A percentile compares a stretch with the other conserved stretches of the same genome.
Conservation (phyloP, 2,113 vertebrate species). For the Lagopus leucura region DNA sequence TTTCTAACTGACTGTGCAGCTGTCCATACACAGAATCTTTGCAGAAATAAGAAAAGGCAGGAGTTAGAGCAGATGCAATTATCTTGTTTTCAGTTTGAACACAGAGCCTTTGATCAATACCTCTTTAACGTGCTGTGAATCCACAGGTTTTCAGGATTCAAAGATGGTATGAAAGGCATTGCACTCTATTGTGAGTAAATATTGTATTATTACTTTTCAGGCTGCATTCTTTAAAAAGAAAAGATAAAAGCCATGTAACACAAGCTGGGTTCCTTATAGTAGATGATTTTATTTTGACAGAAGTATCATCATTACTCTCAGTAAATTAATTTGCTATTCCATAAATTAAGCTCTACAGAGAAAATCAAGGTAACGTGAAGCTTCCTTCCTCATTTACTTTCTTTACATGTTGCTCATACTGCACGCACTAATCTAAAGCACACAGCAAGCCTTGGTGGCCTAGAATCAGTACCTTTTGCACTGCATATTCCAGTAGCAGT, state of each 20-base stretch:
- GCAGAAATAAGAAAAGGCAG: conserved; percentile 8
- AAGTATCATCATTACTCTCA: conserved; percentile 15
- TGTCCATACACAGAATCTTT: background rate
- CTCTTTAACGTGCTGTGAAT: background rate
- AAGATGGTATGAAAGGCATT: background rate
- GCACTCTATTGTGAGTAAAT: conserved; percentile 24
- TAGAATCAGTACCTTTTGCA: background rate
- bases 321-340: conserved; percentile 38
- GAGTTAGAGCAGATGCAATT: conserved; percentile 17
- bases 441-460: background rate
- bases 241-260: conserved; percentile 47
- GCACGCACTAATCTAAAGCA: background rate
- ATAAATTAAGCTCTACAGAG: conserved; percentile 36
- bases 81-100: conserved; percentile 19
- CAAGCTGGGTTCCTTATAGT: conserved; percentile 35
- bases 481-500: background rate
- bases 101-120: conserved; percentile 42
- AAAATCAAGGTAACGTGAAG: background rate
- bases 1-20: background rate
- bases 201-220: conserved; percentile 11
- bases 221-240: conserved; percentile 6
- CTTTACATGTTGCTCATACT: background rate
- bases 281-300: conserved; percentile 19
- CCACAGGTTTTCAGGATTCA: conserved; percentile 12
- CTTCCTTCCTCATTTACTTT: background rate